These are phyloP conservation scores for Thysanoteuthis rhombus DNA, from an alignment of 2,888 invertebrate genomes.

Conservation along the genomic window DNA sequence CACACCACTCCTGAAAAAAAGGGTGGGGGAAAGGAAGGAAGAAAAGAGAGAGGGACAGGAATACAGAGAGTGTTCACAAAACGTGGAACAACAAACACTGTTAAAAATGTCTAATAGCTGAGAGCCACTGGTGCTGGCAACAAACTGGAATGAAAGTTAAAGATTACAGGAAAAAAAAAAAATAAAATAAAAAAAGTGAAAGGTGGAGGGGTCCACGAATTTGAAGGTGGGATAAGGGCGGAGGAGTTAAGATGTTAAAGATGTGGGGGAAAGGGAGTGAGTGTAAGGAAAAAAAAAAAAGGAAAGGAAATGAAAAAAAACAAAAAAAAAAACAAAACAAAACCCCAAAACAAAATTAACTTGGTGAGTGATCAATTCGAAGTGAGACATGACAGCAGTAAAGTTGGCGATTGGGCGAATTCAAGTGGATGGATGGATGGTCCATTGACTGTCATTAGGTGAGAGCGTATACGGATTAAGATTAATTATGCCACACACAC, in stretches of 20 bases:
- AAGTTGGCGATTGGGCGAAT: background rate
- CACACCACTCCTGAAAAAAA: background rate
- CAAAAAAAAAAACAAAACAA: too few relatives aligned
- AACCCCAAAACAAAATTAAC: too few relatives aligned
- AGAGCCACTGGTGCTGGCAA: background rate
- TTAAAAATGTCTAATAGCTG: conserved; percentile 1
- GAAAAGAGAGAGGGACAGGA: background rate
- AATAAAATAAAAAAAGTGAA: background rate
- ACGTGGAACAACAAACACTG: conserved; percentile 14
- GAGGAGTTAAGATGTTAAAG: too few relatives aligned
- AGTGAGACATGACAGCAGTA: background rate
- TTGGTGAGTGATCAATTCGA: background rate
- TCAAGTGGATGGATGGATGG: background rate
- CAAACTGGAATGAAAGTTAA: background rate
- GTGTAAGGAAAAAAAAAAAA: too few relatives aligned
- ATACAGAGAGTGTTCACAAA: conserved; percentile 15
- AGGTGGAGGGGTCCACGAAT: too few relatives aligned
- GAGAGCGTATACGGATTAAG: background rate
- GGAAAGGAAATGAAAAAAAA: too few relatives aligned
- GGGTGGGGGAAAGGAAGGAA: background rate
- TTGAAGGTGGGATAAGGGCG: too few relatives aligned
- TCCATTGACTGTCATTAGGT: background rate
- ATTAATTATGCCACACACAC: background rate
- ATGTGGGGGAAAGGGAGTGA: too few relatives aligned
- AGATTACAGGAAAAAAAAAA: background rate